Evolutionary conservation across 2,113 vertebrate species (phyloP).

Genomic region (Oncorhynchus mykiss): DNA sequence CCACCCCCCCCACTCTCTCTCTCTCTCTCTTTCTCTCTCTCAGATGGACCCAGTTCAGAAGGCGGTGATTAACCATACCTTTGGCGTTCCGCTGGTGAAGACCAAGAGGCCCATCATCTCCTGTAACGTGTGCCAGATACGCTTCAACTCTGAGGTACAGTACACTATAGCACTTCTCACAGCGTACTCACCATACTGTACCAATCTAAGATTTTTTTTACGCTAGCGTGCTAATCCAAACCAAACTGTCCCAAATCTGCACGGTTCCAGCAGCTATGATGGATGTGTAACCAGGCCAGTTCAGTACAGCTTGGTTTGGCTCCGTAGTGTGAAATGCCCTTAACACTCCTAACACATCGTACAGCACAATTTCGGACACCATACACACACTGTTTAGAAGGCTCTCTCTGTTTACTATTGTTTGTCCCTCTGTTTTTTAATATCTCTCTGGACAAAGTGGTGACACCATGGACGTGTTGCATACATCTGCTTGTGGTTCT

Average conservation of each 20-base stretch:
- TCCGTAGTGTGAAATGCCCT: too few relatives aligned
- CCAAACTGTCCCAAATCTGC: too few relatives aligned
- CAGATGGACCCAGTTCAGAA: conserved; percentile 95
- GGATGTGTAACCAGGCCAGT: too few relatives aligned
- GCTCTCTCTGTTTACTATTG: conserved; percentile 16
- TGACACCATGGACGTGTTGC: conserved; percentile 30
- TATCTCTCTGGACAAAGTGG: background rate
- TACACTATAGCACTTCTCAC: background rate
- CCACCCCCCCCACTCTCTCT: background rate
- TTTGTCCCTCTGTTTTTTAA: conserved; percentile 15
- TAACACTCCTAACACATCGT: too few relatives aligned
- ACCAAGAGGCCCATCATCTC: conserved; percentile 89
- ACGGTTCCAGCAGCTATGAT: too few relatives aligned
- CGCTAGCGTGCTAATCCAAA: too few relatives aligned
- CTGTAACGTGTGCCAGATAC: conserved; percentile 94
- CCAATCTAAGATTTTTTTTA: too few relatives aligned
- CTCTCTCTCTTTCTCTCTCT: conserved; percentile 14
- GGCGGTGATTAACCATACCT: conserved; percentile 88
- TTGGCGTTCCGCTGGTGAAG: conserved; percentile 85
- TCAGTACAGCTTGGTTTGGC: too few relatives aligned
- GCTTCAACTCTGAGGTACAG: conserved; percentile 92
- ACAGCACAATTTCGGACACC: too few relatives aligned
- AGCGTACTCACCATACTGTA: background rate
- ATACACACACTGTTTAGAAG: background rate
- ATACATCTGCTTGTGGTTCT: conserved; percentile 10